Percentiles rank a stretch among this genome's conserved stretches.
These are phyloP conservation scores for Microctonus aethiopoides DNA, from an alignment of 2,888 invertebrate species.

Conservation along the genomic window DNA sequence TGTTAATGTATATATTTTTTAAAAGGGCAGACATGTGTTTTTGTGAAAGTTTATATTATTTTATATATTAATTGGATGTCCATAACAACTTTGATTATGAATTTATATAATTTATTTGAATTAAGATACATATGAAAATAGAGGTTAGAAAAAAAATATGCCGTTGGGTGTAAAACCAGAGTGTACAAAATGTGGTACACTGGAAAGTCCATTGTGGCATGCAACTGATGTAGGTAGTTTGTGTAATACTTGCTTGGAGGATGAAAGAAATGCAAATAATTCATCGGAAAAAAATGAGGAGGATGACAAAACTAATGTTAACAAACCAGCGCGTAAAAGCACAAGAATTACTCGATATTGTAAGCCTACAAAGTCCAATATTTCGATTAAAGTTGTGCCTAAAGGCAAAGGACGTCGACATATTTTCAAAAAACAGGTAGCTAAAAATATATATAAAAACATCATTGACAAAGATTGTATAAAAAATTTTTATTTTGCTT, in stretches of 20 bases:
- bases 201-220: slow-evolving; percentile 81
- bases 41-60: too few relatives aligned
- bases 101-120: background rate
- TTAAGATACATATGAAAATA: background rate
- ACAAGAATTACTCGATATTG: slow-evolving; percentile 72
- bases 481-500: too few relatives aligned
- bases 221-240: slow-evolving; percentile 79
- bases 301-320: slow-evolving; percentile 57
- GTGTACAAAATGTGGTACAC: slow-evolving; percentile 78
- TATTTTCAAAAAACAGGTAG: slow-evolving; percentile 78
- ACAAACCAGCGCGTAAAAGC: slow-evolving; percentile 71
- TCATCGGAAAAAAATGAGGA: slow-evolving; percentile 53
- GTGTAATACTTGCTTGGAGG: slow-evolving; percentile 79
- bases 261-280: slow-evolving; percentile 65
- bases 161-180: slow-evolving; percentile 71
- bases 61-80: background rate
- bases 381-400: slow-evolving; percentile 63
- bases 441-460: background rate
- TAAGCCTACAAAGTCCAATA: slow-evolving; percentile 67
- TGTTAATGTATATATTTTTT: background rate
- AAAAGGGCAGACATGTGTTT: too few relatives aligned
- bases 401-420: slow-evolving; percentile 82
- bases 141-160: slow-evolving; percentile 57
- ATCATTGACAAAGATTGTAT: too few relatives aligned
- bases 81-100: background rate